Conservation (phyloP, 2,113 vertebrate genomes). For the Indicator maculatus region DNA sequence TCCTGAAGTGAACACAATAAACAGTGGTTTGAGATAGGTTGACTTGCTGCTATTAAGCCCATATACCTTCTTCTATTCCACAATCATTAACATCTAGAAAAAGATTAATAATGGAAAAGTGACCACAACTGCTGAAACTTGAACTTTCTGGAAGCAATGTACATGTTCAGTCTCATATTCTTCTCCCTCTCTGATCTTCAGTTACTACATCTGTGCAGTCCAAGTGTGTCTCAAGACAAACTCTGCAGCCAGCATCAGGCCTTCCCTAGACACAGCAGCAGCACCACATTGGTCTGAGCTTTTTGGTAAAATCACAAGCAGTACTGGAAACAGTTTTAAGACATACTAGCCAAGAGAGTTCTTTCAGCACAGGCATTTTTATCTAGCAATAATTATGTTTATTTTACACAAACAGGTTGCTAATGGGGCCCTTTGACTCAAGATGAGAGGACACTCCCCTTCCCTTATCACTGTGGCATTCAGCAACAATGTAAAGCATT, state of each 20-base stretch:
- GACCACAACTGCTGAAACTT: background rate
- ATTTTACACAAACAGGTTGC: background rate
- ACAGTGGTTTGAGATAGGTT: background rate
- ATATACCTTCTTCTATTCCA: background rate
- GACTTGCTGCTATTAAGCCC: background rate
- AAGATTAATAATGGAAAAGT: background rate
- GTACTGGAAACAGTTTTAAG: background rate
- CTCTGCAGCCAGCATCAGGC: background rate
- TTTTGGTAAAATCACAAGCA: background rate
- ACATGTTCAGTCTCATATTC: background rate
- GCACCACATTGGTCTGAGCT: no score
- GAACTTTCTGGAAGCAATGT: background rate
- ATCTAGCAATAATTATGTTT: background rate
- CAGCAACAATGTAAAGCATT: background rate
- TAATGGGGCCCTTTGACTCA: background rate
- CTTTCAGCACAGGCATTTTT: background rate
- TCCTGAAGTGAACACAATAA: background rate
- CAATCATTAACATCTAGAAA: background rate
- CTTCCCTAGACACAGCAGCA: background rate
- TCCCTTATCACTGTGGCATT: background rate
- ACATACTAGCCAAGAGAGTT: background rate
- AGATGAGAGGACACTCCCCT: background rate
- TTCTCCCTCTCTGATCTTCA: background rate
- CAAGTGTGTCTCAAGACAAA: background rate
- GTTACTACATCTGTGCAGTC: background rate